Evolutionary conservation across 2,888 invertebrate species (phyloP).

Genomic region (Pollenia labialis): DNA sequence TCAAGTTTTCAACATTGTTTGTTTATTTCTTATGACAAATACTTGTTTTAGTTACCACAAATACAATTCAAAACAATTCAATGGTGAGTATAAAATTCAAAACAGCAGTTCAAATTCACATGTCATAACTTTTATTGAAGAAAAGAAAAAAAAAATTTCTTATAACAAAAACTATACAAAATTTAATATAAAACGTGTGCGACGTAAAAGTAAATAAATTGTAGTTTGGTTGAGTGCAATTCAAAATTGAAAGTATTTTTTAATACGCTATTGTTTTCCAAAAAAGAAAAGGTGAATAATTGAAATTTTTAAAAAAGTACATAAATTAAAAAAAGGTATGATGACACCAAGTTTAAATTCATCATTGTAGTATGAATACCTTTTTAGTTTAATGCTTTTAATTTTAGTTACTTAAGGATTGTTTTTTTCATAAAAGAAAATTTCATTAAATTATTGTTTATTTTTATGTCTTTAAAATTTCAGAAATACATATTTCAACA

Average conservation of each 20-base stretch:
- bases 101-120: slow-evolving; percentile 44
- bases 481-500: neutral
- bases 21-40: slow-evolving; percentile 43
- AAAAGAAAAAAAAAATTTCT: neutral
- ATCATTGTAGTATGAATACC: slow-evolving; percentile 4
- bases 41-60: slow-evolving; percentile 46
- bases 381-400: slow-evolving; percentile 14
- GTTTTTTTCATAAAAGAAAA: slow-evolving; percentile 14
- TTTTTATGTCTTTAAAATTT: neutral
- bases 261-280: slow-evolving; percentile 10
- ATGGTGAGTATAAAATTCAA: slow-evolving; percentile 14
- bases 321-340: neutral
- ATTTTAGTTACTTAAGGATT: neutral
- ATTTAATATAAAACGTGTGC: slow-evolving; percentile 66
- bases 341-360: neutral
- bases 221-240: neutral
- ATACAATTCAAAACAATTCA: slow-evolving; percentile 53
- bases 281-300: slow-evolving; percentile 13
- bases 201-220: slow-evolving; percentile 1
- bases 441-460: neutral
- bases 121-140: slow-evolving; percentile 40
- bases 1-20: slow-evolving; percentile 10
- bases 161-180: neutral
- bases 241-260: slow-evolving; percentile 26
- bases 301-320: neutral